Evolutionary conservation across 2,113 vertebrate species (phyloP), one percentile per base, ranked within the genome.

Genomic region (Nettapus auritus): DNA sequence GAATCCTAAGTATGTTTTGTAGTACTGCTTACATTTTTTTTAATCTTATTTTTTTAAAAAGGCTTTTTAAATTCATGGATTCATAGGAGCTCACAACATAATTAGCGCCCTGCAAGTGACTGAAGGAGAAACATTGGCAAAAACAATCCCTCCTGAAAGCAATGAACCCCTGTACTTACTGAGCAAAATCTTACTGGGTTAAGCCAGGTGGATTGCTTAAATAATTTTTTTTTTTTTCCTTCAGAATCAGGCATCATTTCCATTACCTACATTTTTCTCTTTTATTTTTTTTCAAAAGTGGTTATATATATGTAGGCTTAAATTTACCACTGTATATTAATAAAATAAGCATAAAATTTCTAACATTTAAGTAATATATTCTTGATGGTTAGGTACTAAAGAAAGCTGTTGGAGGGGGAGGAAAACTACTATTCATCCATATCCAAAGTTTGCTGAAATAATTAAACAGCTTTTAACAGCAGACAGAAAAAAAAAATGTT

Each of bases 401-500:
- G 21, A 44, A 91, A 76, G 9, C 3, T 48, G 9, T 36, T 93
- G 56, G 66, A 50, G 10, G 33, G 19, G 13, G 8, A 67, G 73
- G 28, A 63, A 86, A 94, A 83, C 53, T 84, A 28, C 9, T 90
- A 4, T 78, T 33, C 33, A 86, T 70, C 22, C 31, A 73, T 34
- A 89, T 74, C 8, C 22, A 74, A 81, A 84, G 31, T 8, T n/a
- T 75, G 38, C 63, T 93, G 60, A 88, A 90, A 78, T 63, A 4
- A 81, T 71, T 86, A 86, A 90, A 75, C 36, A 90, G 28, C 59
- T 84, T 95, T 86, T 83, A 90, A 56, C 25, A 81, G 38, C 56
- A 88, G 66, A 84, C 56, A 68, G 81, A 92, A 75, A 90, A 63
- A 68, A 84, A 92, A 75, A 90, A 63, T 56, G 42, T 74, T 88